These are phyloP conservation scores for Drosophila rhopaloa DNA, from an alignment of 1,140 invertebrate genomes.

Conservation along the genomic window DNA sequence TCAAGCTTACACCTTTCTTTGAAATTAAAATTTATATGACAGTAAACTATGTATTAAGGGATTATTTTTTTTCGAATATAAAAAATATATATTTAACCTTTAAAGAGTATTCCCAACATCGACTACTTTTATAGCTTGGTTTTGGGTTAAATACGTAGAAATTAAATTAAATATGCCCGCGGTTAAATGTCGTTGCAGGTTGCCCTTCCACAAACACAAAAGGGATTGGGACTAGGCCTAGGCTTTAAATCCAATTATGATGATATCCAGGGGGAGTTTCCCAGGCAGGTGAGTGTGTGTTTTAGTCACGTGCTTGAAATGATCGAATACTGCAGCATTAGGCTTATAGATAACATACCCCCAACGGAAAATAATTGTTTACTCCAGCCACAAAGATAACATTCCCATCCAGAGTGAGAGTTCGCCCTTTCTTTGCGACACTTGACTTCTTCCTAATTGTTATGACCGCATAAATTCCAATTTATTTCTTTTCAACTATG, in stretches of 20 bases:
- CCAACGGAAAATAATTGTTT: background rate
- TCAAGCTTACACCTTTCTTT: too few species aligned
- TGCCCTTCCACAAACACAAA: constrained; percentile 47
- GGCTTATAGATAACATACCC: background rate
- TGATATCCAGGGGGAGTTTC: constrained; percentile 22
- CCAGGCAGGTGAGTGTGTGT: constrained; percentile 21
- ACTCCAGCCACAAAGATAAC: constrained; percentile 2
- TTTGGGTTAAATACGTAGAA: constrained; percentile 79
- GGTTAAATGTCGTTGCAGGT: constrained; percentile 49
- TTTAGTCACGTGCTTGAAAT: constrained; percentile 58
- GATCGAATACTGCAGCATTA: background rate
- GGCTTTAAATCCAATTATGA: constrained; percentile 71
- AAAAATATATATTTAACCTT: too few species aligned
- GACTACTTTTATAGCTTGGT: constrained; percentile 35
- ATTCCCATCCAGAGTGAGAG: constrained; percentile 11
- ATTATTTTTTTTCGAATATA: too few species aligned
- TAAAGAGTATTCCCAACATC: background rate
- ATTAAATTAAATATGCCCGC: constrained; percentile 80
- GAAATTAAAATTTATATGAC: too few species aligned
- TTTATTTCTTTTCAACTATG: constrained; percentile 31
- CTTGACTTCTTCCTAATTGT: constrained; percentile 72
- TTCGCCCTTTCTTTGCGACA: constrained; percentile 21
- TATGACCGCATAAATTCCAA: constrained; percentile 62
- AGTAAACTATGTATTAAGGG: too few species aligned
- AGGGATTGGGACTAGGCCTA: constrained; percentile 26